Percentiles rank a stretch among this genome's conserved stretches.
These are phyloP conservation scores for Gymnodraco acuticeps DNA, from an alignment of 2,797 vertebrate genomes.

Conservation along the genomic window DNA sequence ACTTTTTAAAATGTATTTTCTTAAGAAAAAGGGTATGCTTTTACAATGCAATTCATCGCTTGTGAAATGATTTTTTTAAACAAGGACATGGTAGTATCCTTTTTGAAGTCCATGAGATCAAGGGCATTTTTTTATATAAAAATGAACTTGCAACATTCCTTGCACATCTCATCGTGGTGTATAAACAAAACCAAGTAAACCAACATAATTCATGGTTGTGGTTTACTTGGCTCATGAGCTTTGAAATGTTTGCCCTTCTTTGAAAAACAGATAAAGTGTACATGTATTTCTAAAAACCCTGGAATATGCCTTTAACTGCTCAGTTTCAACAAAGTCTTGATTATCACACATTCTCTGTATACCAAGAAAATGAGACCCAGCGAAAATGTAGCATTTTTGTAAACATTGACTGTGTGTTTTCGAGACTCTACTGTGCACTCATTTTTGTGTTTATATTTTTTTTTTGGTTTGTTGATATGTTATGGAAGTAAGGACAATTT, in stretches of 20 bases:
- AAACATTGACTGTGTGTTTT: slow-evolving; percentile 91
- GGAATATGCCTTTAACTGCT: slow-evolving; percentile 87
- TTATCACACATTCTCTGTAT: slow-evolving; percentile 89
- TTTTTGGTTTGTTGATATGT: slow-evolving; percentile 81
- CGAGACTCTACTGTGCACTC: slow-evolving; percentile 90
- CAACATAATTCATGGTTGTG: slow-evolving; percentile 62
- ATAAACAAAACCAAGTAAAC: slow-evolving; percentile 61
- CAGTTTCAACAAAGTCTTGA: slow-evolving; percentile 86
- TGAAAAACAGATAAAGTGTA: slow-evolving; percentile 69
- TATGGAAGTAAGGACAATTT: slow-evolving; percentile 87
- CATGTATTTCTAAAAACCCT: slow-evolving; percentile 79
- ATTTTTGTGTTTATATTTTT: slow-evolving; percentile 80
- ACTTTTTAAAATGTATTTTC: slow-evolving; percentile 83
- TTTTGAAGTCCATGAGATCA: slow-evolving; percentile 71
- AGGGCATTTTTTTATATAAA: slow-evolving; percentile 70
- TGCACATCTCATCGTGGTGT: slow-evolving; percentile 69
- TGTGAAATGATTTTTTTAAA: slow-evolving; percentile 68
- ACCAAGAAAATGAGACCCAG: slow-evolving; percentile 89
- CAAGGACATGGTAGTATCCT: slow-evolving; percentile 56
- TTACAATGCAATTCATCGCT: slow-evolving; percentile 72
- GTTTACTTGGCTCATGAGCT: slow-evolving; percentile 52
- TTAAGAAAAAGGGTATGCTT: slow-evolving; percentile 77
- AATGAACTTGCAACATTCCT: slow-evolving; percentile 82
- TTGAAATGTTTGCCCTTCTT: slow-evolving; percentile 61
- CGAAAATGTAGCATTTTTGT: slow-evolving; percentile 91